Evolutionary conservation across 2,888 invertebrate species (phyloP).

Genomic region (Tortricodes alternella): DNA sequence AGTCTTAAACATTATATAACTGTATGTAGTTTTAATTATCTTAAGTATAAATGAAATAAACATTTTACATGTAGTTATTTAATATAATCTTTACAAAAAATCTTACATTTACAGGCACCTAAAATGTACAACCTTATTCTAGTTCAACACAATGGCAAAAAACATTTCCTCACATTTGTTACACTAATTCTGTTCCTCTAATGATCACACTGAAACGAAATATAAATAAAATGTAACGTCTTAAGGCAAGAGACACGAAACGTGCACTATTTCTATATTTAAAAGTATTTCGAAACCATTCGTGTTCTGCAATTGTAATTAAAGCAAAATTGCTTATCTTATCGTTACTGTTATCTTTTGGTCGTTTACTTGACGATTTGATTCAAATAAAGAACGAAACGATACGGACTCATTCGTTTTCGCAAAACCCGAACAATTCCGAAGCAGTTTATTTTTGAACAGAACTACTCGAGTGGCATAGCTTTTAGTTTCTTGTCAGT

Average conservation of each 20-base stretch:
- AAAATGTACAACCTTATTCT: constrained; percentile 80
- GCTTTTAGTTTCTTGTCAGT: neutral
- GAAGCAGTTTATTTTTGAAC: neutral
- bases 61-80: constrained; percentile 51
- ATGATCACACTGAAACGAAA: constrained; percentile 64
- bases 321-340: too few species aligned
- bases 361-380: neutral
- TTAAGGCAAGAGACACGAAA: constrained; percentile 61
- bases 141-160: constrained; percentile 80
- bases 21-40: constrained; percentile 10
- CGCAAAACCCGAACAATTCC: neutral
- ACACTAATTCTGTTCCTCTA: constrained; percentile 42
- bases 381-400: too few species aligned
- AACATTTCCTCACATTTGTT: constrained; percentile 65
- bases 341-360: too few species aligned
- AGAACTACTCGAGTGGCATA: neutral
- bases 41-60: constrained; percentile 24
- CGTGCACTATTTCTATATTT: constrained; percentile 35
- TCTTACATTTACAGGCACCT: constrained; percentile 77
- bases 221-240: constrained; percentile 71
- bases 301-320: neutral
- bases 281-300: neutral
- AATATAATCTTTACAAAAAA: constrained; percentile 71
- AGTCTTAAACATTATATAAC: neutral
- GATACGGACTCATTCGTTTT: neutral